Conservation (phyloP, 2,113 vertebrate genomes). For the Muscicapa adusta region DNA sequence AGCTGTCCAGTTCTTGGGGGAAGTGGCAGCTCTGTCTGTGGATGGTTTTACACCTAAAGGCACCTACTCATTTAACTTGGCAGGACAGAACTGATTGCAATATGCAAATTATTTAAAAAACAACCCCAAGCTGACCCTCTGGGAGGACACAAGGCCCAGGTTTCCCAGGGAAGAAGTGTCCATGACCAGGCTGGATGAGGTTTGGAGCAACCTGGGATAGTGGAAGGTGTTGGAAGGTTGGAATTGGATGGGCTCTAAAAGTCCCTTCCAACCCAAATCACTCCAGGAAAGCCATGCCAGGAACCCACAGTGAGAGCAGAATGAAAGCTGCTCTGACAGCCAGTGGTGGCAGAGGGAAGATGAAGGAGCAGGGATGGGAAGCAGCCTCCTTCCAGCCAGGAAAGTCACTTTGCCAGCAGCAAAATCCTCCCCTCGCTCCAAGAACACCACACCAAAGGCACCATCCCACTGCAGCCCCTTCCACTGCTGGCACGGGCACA, state of each 20-base stretch:
- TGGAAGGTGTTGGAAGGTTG: not conserved
- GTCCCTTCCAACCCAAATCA: not conserved
- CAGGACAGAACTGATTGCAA: not conserved
- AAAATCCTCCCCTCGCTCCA: not conserved
- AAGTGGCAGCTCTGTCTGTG: too few species aligned
- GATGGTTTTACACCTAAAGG: not conserved
- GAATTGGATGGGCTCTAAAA: not conserved
- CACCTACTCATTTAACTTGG: not conserved
- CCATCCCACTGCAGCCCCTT: not conserved
- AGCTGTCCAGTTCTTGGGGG: too few species aligned
- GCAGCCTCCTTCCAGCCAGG: not conserved
- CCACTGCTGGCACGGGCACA: not conserved
- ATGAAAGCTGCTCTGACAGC: rapidly evolving
- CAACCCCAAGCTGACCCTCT: not conserved
- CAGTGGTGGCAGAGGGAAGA: not conserved
- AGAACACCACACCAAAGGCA: not conserved
- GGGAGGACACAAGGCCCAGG: not conserved
- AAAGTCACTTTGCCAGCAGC: not conserved
- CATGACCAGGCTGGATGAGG: rapidly evolving
- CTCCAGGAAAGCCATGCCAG: not conserved
- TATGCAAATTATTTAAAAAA: not conserved
- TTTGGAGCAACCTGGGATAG: not conserved
- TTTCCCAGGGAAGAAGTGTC: not conserved
- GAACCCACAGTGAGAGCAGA: rapidly evolving
- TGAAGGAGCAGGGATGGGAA: not conserved